Evolutionary conservation across 2,797 vertebrate genomes (phyloP).

Genomic region (Halcyon chelicuti): DNA sequence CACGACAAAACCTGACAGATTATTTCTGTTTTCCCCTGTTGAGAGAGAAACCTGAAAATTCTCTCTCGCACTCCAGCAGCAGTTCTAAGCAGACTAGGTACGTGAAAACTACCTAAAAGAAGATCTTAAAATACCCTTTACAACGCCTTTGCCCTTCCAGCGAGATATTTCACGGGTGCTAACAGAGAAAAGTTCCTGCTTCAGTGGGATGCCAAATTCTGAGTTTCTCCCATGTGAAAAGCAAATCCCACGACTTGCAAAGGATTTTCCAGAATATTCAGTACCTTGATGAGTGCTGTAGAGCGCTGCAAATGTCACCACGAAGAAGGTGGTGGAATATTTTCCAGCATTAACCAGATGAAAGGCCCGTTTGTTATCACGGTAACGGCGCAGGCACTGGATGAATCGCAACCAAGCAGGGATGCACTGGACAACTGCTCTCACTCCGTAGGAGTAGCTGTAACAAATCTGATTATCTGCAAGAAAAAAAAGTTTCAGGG

Average conservation of each 20-base stretch:
- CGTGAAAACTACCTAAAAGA: background rate
- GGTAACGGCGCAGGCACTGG: slow-evolving; percentile 97
- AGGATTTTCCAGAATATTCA: background rate
- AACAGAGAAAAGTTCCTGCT: background rate
- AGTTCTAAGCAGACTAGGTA: background rate
- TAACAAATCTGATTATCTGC: slow-evolving; percentile 85
- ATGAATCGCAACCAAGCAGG: slow-evolving; percentile 98
- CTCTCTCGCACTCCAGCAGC: background rate
- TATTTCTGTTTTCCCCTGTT: background rate
- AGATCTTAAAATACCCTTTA: background rate
- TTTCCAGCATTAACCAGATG: slow-evolving; percentile 97
- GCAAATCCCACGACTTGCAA: background rate
- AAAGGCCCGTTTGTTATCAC: slow-evolving; percentile 96
- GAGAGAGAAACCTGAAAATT: background rate
- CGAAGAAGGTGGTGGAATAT: slow-evolving; percentile 98
- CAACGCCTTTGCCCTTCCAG: background rate
- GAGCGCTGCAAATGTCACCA: slow-evolving; percentile 94
- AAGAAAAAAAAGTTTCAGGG: slow-evolving; percentile 25
- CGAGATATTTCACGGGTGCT: background rate
- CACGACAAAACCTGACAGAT: background rate
- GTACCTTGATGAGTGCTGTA: slow-evolving; percentile 94
- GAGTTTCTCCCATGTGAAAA: background rate
- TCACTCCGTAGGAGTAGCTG: slow-evolving; percentile 93
- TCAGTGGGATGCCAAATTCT: background rate
- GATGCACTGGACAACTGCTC: slow-evolving; percentile 96